Conservation (phyloP, 2,888 invertebrate species). For the Timema cristinae region DNA sequence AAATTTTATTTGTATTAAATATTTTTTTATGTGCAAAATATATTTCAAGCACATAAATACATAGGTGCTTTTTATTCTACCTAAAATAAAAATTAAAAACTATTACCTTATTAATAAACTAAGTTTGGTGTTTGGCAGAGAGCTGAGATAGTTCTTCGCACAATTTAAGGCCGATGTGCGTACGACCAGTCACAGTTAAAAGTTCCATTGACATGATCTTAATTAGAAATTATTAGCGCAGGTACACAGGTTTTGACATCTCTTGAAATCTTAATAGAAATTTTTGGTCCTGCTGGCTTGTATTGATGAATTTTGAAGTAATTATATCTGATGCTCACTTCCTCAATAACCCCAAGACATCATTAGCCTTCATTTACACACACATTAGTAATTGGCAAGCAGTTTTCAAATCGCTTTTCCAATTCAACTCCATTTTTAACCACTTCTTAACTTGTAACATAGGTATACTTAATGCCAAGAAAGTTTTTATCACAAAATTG, state of each 20-base stretch:
- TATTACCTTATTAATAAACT: too few species aligned
- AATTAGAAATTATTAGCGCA: not conserved
- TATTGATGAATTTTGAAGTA: not conserved
- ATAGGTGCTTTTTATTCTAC: too few species aligned
- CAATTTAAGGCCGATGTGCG: not conserved
- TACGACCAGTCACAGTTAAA: not conserved
- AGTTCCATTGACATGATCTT: not conserved
- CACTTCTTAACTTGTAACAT: not conserved
- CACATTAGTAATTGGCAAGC: not conserved
- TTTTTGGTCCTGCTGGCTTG: not conserved
- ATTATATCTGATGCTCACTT: not conserved
- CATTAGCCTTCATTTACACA: too few species aligned
- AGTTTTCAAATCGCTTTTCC: not conserved
- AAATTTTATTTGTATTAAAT: too few species aligned
- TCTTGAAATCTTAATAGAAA: slow-evolving; percentile 6
- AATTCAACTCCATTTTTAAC: slow-evolving; percentile 8
- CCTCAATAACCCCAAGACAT: slow-evolving; percentile 2
- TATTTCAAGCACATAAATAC: too few species aligned
- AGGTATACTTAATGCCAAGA: not conserved
- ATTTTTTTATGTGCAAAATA: too few species aligned
- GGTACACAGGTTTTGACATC: slow-evolving; percentile 8
- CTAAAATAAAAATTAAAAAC: too few species aligned
- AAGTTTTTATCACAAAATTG: slow-evolving; percentile 5
- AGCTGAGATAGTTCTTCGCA: not conserved
- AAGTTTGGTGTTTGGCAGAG: too few species aligned